phyloP scores from a whole-genome alignment of 2,797 vertebrate genomes.

The Tapera naevia region DNA sequence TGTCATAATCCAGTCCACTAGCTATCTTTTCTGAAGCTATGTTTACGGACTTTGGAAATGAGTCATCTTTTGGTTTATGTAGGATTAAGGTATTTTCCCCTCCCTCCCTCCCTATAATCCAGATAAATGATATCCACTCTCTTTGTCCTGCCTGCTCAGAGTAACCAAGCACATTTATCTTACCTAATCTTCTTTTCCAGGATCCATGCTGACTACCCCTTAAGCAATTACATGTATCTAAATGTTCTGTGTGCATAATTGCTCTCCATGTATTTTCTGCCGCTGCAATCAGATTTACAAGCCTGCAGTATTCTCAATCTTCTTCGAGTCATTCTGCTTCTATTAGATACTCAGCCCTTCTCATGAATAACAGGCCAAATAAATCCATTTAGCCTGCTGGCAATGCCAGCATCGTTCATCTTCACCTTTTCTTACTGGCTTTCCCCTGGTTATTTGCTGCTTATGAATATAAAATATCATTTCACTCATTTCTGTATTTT shows the following conservation, averaged over 20 bases:
- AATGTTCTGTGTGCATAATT: constrained; percentile 51
- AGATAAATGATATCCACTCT: constrained; percentile 23
- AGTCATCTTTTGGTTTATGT: constrained; percentile 10
- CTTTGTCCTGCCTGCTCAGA: constrained; percentile 8
- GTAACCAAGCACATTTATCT: constrained; percentile 29
- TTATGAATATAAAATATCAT: neutral
- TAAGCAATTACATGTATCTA: constrained; percentile 56
- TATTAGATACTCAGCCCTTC: neutral
- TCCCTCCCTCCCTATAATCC: neutral
- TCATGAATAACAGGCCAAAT: constrained; percentile 4
- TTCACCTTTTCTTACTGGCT: neutral
- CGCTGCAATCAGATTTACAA: constrained; percentile 11
- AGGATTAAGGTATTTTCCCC: constrained; percentile 15
- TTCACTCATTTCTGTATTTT: neutral
- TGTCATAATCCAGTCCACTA: neutral
- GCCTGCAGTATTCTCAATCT: constrained; percentile 5
- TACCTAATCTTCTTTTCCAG: constrained; percentile 54
- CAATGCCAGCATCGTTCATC: neutral
- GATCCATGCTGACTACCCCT: constrained; percentile 35
- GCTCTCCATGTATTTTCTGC: constrained; percentile 40
- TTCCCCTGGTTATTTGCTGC: neutral
- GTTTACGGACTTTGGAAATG: constrained; percentile 24
- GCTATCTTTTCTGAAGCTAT: neutral
- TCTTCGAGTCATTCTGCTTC: neutral
- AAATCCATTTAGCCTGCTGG: neutral